These are phyloP conservation scores for Erethizon dorsatum DNA, from an alignment of 2,797 vertebrate species.

Conservation along the genomic window DNA sequence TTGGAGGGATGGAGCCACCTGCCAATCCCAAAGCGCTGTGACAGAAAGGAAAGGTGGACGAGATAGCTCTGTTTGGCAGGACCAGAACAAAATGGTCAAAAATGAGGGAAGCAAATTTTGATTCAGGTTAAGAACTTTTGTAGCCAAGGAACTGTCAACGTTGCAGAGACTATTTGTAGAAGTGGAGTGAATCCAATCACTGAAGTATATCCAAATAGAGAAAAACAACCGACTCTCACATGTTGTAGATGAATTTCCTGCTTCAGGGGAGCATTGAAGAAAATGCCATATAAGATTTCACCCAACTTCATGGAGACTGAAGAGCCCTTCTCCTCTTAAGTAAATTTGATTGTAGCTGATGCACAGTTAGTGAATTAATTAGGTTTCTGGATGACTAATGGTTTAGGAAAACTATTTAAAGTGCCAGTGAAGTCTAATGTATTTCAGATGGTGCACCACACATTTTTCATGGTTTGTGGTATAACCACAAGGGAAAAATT, in stretches of 20 bases:
- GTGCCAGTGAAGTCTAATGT: slow-evolving; percentile 51
- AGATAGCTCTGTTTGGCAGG: background rate
- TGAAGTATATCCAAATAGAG: slow-evolving; percentile 6
- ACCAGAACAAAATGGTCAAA: slow-evolving; percentile 38
- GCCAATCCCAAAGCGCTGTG: background rate
- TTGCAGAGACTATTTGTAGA: slow-evolving; percentile 6
- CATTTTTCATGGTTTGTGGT: slow-evolving; percentile 83
- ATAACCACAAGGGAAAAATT: slow-evolving; percentile 74
- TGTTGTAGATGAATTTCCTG: background rate
- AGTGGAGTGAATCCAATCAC: background rate
- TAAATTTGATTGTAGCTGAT: slow-evolving; percentile 46
- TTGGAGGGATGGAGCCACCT: background rate
- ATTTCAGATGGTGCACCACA: slow-evolving; percentile 78
- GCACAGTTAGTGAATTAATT: slow-evolving; percentile 48
- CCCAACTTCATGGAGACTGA: background rate
- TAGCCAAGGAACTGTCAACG: background rate
- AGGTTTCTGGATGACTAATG: slow-evolving; percentile 47
- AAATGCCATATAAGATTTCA: background rate
- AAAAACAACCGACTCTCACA: background rate
- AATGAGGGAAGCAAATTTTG: slow-evolving; percentile 54
- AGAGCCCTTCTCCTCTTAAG: slow-evolving; percentile 18
- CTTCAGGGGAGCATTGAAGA: background rate
- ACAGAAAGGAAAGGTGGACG: background rate
- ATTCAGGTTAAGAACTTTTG: background rate
- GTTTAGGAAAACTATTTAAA: slow-evolving; percentile 67